These are phyloP conservation scores for Cairina moschata DNA, from an alignment of 2,113 vertebrate species.

Conservation along the genomic window DNA sequence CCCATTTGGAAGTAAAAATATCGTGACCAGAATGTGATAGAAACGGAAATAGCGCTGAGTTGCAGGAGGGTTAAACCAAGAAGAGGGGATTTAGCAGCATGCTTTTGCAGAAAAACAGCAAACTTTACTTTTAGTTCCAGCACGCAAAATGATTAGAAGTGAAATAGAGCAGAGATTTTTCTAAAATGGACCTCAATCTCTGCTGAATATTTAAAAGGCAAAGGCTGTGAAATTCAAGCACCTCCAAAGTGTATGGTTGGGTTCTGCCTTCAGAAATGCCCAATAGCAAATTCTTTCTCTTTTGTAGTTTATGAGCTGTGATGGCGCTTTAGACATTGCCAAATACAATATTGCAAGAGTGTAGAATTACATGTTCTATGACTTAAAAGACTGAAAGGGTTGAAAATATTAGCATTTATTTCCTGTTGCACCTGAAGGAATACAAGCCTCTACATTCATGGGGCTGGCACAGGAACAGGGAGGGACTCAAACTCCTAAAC, in stretches of 20 bases:
- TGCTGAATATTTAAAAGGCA: slow-evolving; percentile 46
- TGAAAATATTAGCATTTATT: slow-evolving; percentile 41
- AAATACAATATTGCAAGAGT: slow-evolving; percentile 43
- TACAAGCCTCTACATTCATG: slow-evolving; percentile 42
- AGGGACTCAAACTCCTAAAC: background rate
- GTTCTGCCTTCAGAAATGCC: slow-evolving; percentile 22
- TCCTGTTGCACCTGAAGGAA: slow-evolving; percentile 46
- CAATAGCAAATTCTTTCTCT: background rate
- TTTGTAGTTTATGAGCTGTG: slow-evolving; percentile 45
- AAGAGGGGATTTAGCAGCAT: background rate
- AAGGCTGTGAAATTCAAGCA: slow-evolving; percentile 29
- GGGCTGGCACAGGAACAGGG: background rate
- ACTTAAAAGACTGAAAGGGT: background rate
- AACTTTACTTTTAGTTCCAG: background rate
- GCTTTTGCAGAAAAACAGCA: background rate
- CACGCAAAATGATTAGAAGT: background rate
- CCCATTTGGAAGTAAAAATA: background rate
- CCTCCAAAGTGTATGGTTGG: background rate
- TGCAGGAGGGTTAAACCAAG: slow-evolving; percentile 10
- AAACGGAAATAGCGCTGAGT: background rate
- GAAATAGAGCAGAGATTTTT: slow-evolving; percentile 33
- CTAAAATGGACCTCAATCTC: slow-evolving; percentile 14
- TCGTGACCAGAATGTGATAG: background rate
- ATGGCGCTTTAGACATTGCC: slow-evolving; percentile 23
- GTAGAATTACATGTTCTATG: slow-evolving; percentile 5